Conservation (phyloP, 2,113 vertebrate species). For the Chitala chitala region DNA sequence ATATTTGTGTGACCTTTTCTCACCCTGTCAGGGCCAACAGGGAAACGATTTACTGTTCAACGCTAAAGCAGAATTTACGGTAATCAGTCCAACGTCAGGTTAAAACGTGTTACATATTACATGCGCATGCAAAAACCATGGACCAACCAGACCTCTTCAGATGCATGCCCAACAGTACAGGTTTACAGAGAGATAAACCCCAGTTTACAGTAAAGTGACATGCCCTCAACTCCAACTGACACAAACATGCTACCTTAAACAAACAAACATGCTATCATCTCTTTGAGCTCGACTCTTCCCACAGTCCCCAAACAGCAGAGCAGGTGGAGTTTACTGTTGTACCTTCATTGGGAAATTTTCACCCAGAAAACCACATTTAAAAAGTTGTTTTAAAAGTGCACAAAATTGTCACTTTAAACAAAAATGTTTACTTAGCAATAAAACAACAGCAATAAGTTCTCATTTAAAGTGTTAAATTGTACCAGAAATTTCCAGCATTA, state of each 20-base stretch:
- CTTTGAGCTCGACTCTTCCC: not conserved
- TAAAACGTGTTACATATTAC: not conserved
- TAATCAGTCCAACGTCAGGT: not conserved
- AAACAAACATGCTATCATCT: not conserved
- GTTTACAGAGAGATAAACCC: not conserved
- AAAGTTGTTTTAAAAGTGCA: too few relatives aligned
- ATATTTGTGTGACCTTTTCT: not conserved
- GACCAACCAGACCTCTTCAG: not conserved
- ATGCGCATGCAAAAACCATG: not conserved
- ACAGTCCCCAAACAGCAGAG: too few relatives aligned
- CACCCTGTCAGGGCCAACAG: not conserved
- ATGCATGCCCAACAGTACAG: not conserved
- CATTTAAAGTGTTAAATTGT: not conserved
- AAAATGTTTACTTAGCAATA: not conserved
- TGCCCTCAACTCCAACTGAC: too few relatives aligned
- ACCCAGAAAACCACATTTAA: too few relatives aligned
- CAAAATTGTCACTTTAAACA: not conserved
- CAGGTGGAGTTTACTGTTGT: too few relatives aligned
- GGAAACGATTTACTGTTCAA: not conserved
- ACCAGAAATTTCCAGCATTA: not conserved
- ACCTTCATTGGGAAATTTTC: too few relatives aligned
- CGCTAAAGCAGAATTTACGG: not conserved
- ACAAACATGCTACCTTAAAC: too few relatives aligned
- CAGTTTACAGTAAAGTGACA: not conserved
- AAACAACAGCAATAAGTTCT: not conserved